Evolutionary conservation across 2,113 vertebrate genomes (phyloP).

Genomic region (Oncorhynchus clarkii): DNA sequence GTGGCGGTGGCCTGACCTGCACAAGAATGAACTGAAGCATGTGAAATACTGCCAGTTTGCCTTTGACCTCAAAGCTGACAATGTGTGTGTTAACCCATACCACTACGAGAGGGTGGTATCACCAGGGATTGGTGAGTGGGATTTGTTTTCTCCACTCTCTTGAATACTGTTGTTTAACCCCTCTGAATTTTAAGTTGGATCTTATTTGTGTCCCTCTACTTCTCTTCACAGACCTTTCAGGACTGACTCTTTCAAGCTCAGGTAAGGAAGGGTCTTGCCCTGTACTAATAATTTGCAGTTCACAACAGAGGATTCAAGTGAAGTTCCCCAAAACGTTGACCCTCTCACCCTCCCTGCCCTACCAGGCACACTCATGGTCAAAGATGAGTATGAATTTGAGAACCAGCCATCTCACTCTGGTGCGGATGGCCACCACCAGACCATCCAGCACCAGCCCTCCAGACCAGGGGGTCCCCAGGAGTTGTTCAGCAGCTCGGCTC

Average conservation of each 20-base stretch:
- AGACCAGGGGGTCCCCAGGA: constrained; percentile 79
- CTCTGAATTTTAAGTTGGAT: neutral
- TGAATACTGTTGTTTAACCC: neutral
- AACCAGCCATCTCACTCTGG: constrained; percentile 84
- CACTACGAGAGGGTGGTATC: constrained; percentile 98
- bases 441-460: constrained; percentile 91
- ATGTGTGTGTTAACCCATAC: constrained; percentile 97
- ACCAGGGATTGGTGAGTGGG: constrained; percentile 87
- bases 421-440: constrained; percentile 89
- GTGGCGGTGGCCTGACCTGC: constrained; percentile 98
- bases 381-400: constrained; percentile 93
- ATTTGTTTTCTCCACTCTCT: neutral
- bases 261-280: constrained; percentile 40
- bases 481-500: constrained; percentile 80
- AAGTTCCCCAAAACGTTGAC: neutral
- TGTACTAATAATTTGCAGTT: neutral
- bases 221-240: constrained; percentile 84
- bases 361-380: constrained; percentile 88
- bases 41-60: constrained; percentile 99
- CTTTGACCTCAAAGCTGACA: constrained; percentile 97
- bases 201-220: neutral
- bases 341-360: too few species aligned
- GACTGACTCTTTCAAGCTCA: constrained; percentile 87
- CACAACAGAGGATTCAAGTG: neutral
- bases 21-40: constrained; percentile 98